Percentiles rank a stretch among this genome's conserved stretches.
phyloP scores from a whole-genome alignment of 2,888 invertebrate genomes.

The Chironomus riparius region DNA sequence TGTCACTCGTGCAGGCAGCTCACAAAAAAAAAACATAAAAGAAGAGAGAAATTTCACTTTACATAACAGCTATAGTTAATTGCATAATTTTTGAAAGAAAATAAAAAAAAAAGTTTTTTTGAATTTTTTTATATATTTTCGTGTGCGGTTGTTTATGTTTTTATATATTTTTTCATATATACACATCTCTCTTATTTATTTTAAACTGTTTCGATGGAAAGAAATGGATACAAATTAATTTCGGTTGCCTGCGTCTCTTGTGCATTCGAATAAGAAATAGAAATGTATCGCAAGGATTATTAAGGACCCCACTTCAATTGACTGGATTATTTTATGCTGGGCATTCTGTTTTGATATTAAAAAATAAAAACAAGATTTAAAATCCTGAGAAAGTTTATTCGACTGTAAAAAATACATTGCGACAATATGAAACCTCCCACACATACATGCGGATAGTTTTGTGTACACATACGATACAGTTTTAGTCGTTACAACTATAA shows the following conservation, averaged over 20 bases:
- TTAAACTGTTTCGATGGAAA: background rate
- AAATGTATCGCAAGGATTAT: too few relatives aligned
- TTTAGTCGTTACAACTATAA: too few relatives aligned
- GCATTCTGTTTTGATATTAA: background rate
- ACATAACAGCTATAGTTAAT: conserved; percentile 25
- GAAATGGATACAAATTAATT: background rate
- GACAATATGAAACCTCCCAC: too few relatives aligned
- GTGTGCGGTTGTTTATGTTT: conserved; percentile 22
- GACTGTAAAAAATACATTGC: too few relatives aligned
- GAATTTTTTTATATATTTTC: conserved; percentile 5
- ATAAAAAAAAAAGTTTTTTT: conserved; percentile 3
- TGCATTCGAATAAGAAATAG: background rate
- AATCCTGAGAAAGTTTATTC: too few relatives aligned
- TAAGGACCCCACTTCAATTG: background rate
- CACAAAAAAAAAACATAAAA: conserved; percentile 11
- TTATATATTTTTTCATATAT: background rate
- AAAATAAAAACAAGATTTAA: background rate
- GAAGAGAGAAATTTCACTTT: conserved; percentile 20
- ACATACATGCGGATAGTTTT: too few relatives aligned
- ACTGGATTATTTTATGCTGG: background rate
- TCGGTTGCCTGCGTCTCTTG: background rate
- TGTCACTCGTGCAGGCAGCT: background rate
- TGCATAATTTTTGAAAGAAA: conserved; percentile 11
- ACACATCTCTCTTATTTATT: too few relatives aligned
- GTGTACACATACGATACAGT: too few relatives aligned